Evolutionary conservation across 2,113 vertebrate genomes (phyloP).

Genomic region (Setophaga petechia): DNA sequence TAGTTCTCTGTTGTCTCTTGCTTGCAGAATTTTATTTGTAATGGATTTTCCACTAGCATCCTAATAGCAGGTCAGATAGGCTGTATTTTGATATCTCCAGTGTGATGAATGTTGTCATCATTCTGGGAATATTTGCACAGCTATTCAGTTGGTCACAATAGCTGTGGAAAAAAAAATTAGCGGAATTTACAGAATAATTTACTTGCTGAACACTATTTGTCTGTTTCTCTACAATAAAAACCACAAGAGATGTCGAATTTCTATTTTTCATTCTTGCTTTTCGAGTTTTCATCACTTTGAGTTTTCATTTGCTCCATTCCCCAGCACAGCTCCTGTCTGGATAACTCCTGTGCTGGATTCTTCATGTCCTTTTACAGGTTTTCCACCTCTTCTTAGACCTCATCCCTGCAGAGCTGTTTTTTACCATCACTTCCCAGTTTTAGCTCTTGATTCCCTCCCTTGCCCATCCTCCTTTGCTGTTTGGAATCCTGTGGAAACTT

Average conservation of each 20-base stretch:
- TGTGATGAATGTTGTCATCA: slow-evolving; percentile 41
- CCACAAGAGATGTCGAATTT: background rate
- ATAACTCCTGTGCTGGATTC: background rate
- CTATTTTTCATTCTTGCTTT: background rate
- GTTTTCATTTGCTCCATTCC: background rate
- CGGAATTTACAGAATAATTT: slow-evolving; percentile 37
- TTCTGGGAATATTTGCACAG: slow-evolving; percentile 37
- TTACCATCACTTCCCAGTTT: background rate
- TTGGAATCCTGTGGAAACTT: background rate
- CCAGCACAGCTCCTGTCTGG: background rate
- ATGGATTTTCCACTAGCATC: slow-evolving; percentile 1
- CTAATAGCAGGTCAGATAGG: background rate
- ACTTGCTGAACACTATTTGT: slow-evolving; percentile 26
- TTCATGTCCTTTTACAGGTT: background rate
- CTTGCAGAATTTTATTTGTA: background rate
- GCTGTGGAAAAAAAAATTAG: slow-evolving; percentile 6
- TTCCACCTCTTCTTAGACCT: background rate
- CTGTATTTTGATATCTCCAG: background rate
- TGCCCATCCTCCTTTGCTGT: background rate
- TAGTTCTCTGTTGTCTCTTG: background rate
- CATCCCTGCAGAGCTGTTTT: background rate
- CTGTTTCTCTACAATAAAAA: slow-evolving; percentile 1
- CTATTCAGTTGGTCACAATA: slow-evolving; percentile 48
- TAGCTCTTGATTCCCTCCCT: background rate
- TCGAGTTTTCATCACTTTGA: background rate